Conservation (phyloP, 2,113 vertebrate genomes). For the Sminthopsis crassicaudata region DNA sequence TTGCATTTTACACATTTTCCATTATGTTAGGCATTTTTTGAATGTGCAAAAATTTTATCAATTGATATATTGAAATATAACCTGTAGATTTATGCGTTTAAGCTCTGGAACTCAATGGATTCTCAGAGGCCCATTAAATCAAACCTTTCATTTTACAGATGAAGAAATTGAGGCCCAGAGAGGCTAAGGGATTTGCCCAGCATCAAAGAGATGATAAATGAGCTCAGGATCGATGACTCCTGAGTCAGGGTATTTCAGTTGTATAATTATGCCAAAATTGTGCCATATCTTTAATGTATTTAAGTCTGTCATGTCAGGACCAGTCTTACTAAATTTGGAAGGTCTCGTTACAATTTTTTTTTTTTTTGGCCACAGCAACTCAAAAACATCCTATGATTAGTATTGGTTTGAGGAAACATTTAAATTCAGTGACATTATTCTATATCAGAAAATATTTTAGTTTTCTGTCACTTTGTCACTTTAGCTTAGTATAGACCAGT, state of each 20-base stretch:
- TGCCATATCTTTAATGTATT: not conserved
- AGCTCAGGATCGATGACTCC: not conserved
- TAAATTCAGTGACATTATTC: not conserved
- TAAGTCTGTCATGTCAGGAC: not conserved
- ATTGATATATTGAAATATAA: not conserved
- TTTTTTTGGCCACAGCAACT: not conserved
- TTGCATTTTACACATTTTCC: not conserved
- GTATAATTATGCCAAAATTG: not conserved
- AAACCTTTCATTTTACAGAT: not conserved
- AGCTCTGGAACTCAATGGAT: not conserved
- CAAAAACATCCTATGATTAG: not conserved
- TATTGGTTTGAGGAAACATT: not conserved
- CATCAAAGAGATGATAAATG: not conserved
- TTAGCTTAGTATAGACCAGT: slow-evolving; percentile 4
- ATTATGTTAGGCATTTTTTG: not conserved
- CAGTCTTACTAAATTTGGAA: not conserved
- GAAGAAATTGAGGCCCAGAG: not conserved
- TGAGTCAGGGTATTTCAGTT: not conserved
- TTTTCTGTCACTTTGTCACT: slow-evolving; percentile 19
- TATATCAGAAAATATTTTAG: slow-evolving; percentile 47
- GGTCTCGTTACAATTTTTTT: not conserved
- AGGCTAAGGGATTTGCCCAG: not conserved
- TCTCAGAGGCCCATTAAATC: not conserved
- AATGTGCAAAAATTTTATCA: not conserved
- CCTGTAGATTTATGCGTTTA: not conserved